phyloP scores from a whole-genome alignment of 2,113 vertebrate species.

The Hepsetus odoe region DNA sequence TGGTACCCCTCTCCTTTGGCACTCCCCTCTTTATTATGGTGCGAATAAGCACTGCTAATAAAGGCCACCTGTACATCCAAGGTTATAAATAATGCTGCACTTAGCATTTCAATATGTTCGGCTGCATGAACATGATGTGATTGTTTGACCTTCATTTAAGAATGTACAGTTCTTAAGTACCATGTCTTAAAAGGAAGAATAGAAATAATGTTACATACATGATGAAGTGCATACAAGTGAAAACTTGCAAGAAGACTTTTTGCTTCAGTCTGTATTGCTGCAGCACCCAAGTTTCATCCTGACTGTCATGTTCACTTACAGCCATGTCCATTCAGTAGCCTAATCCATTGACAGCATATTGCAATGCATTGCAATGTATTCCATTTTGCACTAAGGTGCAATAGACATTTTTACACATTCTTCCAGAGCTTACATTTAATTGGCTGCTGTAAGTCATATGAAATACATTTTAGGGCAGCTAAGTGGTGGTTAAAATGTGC shows the following conservation, averaged over 20 bases:
- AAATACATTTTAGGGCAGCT: too few relatives aligned
- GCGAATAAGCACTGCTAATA: not conserved
- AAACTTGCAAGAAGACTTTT: too few relatives aligned
- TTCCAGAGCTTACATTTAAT: not conserved
- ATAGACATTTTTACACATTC: not conserved
- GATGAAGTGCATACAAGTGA: too few relatives aligned
- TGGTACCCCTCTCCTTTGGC: not conserved
- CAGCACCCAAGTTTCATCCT: not conserved
- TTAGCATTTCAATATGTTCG: constrained; percentile 1
- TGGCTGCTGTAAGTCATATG: too few relatives aligned
- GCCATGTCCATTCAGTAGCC: not conserved
- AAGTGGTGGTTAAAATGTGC: too few relatives aligned
- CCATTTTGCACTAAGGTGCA: not conserved
- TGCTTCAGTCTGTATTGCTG: too few relatives aligned
- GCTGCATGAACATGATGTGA: not conserved
- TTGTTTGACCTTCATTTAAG: not conserved
- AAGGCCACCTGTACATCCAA: not conserved
- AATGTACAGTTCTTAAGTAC: not conserved
- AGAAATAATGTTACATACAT: too few relatives aligned
- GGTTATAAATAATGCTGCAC: not conserved
- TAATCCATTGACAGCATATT: not conserved
- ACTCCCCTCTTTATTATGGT: not conserved
- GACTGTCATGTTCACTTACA: not conserved
- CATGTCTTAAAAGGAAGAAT: not conserved
- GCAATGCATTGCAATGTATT: not conserved